Evolutionary conservation across 2,888 invertebrate genomes (phyloP), one percentile per base, ranked within the genome.

Genomic region (Caenorhabditis imperialis): DNA sequence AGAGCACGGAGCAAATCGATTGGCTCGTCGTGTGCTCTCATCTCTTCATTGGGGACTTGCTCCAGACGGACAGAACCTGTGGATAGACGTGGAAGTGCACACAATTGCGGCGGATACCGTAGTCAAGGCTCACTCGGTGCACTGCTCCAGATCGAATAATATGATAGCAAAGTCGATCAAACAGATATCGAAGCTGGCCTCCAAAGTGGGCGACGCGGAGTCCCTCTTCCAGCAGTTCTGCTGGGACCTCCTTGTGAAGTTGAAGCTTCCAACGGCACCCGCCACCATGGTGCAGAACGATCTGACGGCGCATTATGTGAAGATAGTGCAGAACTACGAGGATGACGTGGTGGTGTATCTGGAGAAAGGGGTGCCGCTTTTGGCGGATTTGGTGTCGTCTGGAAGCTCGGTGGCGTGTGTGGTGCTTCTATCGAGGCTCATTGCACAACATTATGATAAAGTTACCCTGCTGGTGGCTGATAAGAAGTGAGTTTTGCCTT

Each of bases 181-280:
- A 27, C 72, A 79, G 48, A 77, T 83, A 14, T 70, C 86, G 5
- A 88, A 88, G 53, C 30, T 88, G 51, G 85, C 84, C 6, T 70
- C 75, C 18, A 85, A 86, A 69, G 77, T 83, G 14, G 78, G 85
- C 1, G 85, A 88, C 38, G 53, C 81, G 30, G 87, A 87, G 42
- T 81, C 85, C 23, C 77, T 82, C 30, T 88, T 88, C 62, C 83
- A 81, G 30, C 79, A 82, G 33, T 88, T 88, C 55, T 88, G 87
- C 54, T 88, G 86, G 84, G 84, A 88, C 54, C 69, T 88, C 3
- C 75, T 88, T 16, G 62, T 88, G 20, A 81, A 83, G 33, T 42
- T 88, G 38, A 88, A 88, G 60, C 73, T 88, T 33, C 54, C 78
- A 1, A 65, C 60, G 12, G 54, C 75, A 57, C 83, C 81, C 16